Conservation (phyloP, 2,888 invertebrate genomes). For the Synergus umbraculus region DNA sequence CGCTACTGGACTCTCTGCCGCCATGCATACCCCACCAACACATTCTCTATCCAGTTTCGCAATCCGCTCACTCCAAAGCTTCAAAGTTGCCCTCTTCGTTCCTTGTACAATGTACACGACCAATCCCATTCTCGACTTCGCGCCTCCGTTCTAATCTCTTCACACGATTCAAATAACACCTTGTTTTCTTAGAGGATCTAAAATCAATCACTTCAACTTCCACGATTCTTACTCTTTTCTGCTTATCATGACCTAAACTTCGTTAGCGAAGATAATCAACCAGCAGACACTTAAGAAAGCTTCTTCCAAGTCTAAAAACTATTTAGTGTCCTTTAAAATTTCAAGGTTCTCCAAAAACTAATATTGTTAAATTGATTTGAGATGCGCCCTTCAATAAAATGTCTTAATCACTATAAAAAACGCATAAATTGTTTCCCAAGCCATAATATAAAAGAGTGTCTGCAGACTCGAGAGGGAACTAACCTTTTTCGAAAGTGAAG, state of each 20-base stretch:
- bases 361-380: too few species aligned
- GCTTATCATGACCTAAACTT: background rate
- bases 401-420: background rate
- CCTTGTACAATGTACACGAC: constrained; percentile 1
- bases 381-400: background rate
- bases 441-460: background rate
- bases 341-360: too few species aligned
- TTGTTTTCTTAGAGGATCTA: background rate
- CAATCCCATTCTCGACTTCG: constrained; percentile 30
- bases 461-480: constrained; percentile 5
- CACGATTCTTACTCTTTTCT: background rate
- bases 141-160: constrained; percentile 39
- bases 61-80: constrained; percentile 16
- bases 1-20: constrained; percentile 74
- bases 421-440: background rate
- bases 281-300: background rate
- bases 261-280: background rate
- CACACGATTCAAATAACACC: constrained; percentile 34
- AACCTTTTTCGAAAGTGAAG: constrained; percentile 55
- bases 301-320: too few species aligned
- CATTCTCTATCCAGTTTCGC: constrained; percentile 49
- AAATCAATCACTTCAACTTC: constrained; percentile 6
- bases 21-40: constrained; percentile 65
- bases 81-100: constrained; percentile 14
- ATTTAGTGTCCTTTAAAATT: too few species aligned